These are phyloP conservation scores for Cosmopolites sordidus DNA, from an alignment of 2,888 invertebrate species.

Conservation along the genomic window DNA sequence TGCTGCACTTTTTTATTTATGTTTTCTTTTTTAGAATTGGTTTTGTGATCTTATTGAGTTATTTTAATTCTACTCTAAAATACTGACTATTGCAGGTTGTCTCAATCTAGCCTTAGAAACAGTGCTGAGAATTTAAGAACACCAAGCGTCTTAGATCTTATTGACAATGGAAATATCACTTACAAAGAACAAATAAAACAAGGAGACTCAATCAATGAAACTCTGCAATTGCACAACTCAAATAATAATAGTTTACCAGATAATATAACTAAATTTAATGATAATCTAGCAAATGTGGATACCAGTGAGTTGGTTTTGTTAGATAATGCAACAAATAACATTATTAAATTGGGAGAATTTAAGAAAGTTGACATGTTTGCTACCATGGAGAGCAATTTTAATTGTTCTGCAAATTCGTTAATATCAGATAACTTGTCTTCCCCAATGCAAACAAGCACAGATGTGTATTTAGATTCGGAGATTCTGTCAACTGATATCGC, in stretches of 20 bases:
- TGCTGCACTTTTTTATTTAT: no score
- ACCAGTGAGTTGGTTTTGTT: conserved; percentile 36
- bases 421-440: conserved; percentile 50
- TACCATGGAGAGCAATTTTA: conserved; percentile 42
- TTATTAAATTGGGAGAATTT: conserved; percentile 39
- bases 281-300: conserved; percentile 31
- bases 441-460: conserved; percentile 52
- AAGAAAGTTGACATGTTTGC: conserved; percentile 37
- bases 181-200: conserved; percentile 11
- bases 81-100: conserved; percentile 23
- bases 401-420: conserved; percentile 48
- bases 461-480: conserved; percentile 49
- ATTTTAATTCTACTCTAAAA: background rate
- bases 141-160: conserved; percentile 9
- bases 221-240: conserved; percentile 20
- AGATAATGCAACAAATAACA: conserved; percentile 40
- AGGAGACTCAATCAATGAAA: background rate
- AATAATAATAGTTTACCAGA: conserved; percentile 32
- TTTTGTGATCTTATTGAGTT: no score
- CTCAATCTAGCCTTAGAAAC: conserved; percentile 20
- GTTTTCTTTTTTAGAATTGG: no score
- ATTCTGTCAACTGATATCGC: conserved; percentile 46
- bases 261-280: conserved; percentile 25
- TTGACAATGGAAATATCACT: conserved; percentile 16
- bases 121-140: conserved; percentile 19